Percentiles rank a stretch among this genome's conserved stretches.
These are phyloP conservation scores for Myotis daubentonii DNA, from an alignment of 2,797 vertebrate genomes.

Conservation along the genomic window DNA sequence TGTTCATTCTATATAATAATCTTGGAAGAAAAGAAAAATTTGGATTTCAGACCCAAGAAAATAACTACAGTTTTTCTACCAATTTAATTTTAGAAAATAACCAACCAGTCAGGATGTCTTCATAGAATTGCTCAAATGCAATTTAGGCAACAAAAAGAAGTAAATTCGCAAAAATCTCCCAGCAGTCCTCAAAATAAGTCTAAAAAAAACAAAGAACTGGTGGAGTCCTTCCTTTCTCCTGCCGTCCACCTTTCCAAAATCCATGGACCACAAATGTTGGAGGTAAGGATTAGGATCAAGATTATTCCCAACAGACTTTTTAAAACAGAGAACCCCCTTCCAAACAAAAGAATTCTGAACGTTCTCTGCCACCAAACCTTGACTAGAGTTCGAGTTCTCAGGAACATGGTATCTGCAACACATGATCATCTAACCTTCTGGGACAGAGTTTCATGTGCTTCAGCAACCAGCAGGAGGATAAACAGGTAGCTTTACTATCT, in stretches of 20 bases:
- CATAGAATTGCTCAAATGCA: not conserved
- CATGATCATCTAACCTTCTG: not conserved
- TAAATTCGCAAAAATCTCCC: not conserved
- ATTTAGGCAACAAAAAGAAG: conserved; percentile 30
- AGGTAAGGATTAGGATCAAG: not conserved
- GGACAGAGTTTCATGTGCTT: not conserved
- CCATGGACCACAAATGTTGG: not conserved
- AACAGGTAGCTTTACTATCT: not conserved
- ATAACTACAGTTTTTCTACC: not conserved
- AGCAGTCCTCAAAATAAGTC: not conserved
- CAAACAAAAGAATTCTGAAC: not conserved
- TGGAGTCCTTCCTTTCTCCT: not conserved
- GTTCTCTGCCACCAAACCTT: not conserved
- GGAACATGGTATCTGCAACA: not conserved
- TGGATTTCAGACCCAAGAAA: conserved; percentile 27
- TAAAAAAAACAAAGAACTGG: not conserved
- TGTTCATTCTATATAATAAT: not conserved
- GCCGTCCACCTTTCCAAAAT: not conserved
- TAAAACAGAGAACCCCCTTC: not conserved
- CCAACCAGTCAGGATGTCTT: not conserved
- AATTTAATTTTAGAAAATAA: conserved; percentile 42
- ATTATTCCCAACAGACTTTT: not conserved
- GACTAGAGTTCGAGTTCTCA: not conserved
- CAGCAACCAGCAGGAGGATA: not conserved
- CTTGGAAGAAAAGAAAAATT: not conserved